phyloP scores from a whole-genome alignment of 2,797 vertebrate species.

The Leptodactylus fallax region DNA sequence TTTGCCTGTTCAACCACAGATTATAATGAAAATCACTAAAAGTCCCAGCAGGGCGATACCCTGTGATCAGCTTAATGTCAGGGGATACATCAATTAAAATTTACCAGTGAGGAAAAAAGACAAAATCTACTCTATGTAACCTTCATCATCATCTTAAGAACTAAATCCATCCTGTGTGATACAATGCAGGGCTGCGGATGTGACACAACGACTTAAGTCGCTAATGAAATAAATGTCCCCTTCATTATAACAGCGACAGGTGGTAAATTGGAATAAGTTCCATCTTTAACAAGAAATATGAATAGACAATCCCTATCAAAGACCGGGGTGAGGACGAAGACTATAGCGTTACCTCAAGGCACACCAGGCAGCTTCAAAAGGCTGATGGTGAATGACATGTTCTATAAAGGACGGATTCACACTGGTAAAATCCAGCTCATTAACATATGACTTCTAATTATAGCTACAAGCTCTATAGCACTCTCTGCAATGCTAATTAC shows the following conservation, averaged over 20 bases:
- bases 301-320: constrained; percentile 49
- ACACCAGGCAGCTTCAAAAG: constrained; percentile 46
- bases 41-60: background rate
- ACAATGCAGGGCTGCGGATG: background rate
- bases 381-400: constrained; percentile 50
- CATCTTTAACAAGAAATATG: constrained; percentile 31
- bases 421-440: constrained; percentile 53
- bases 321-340: constrained; percentile 8
- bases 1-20: background rate
- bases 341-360: constrained; percentile 45
- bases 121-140: background rate
- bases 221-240: constrained; percentile 46
- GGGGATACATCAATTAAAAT: background rate
- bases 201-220: constrained; percentile 12
- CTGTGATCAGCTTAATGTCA: background rate
- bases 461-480: constrained; percentile 20
- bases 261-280: constrained; percentile 47
- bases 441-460: constrained; percentile 62
- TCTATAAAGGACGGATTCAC: constrained; percentile 49
- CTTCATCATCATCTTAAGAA: background rate
- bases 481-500: constrained; percentile 47
- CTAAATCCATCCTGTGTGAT: background rate
- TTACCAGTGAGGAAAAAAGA: background rate
- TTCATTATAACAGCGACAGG: constrained; percentile 53
- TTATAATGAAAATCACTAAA: background rate